Evolutionary conservation across 2,797 vertebrate genomes (phyloP), one percentile per base, ranked within the genome.

Genomic region (Coranthus polyacanthus): DNA sequence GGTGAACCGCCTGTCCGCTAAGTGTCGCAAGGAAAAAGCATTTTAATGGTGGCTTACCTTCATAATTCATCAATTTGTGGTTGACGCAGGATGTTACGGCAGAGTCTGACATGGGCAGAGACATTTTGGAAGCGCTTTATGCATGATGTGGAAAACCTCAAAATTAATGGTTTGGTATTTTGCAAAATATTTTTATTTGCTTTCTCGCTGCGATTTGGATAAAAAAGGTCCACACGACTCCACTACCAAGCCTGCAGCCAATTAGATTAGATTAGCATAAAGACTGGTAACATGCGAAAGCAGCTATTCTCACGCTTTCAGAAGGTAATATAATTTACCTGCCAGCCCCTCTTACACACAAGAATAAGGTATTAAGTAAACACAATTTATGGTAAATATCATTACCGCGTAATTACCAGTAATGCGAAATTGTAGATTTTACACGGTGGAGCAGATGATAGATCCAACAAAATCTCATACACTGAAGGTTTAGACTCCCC

Each of bases 31-130:
- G n/a, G 11, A 43, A n/a, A n/a, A n/a, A 2, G 12, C 20, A 21
- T 66, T 45, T 26, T 43, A 53, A 38, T 54, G 15, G 18, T 37
- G n/a, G 46, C 32, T 18, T 17, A 11, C 16, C 59, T 75, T 63
- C 3, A 26, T 20, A 71, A 36, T 70, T 61, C 16, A 54, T 15
- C 8, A 36, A 21, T 59, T 58, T 55, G 9, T 41, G n/a, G 8
- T 67, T 39, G n/a, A 37, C 29, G 22, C 24, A 13, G 22, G 60
- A 65, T 61, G 18, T 38, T 37, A 37, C 9, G 42, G 51, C 29
- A 38, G 37, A n/a, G 22, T 24, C 22, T 49, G 9, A 34, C 26
- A 51, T 11, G 18, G 0, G 4, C n/a, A 71, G n/a, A 13, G 4
- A 26, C 24, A 51, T 41, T 64, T 57, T 36, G 18, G 12, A 47